Base-by-base conservation (phyloP, 2,888 invertebrate species). In the Phragmatobia fuliginosa region DNA sequence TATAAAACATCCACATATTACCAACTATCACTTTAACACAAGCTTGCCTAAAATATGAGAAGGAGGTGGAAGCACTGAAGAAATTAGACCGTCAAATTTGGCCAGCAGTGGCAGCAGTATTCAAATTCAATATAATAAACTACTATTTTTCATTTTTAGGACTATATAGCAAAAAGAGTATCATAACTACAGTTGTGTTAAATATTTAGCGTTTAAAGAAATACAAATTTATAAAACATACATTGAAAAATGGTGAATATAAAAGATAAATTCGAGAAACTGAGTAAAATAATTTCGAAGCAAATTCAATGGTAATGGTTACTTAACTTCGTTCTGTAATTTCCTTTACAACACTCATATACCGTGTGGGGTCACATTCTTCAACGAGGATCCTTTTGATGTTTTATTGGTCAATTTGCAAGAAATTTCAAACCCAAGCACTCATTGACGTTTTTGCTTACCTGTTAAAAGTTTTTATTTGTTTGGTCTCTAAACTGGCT, bases 341-440 rank as follows among this genome's bases (percentile, higher is more conserved):
- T 67, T 56, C 41, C 11, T 62, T 62, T 58, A 38, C 38, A 62
- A 25, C 62, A 6, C 11, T 36, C 41, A 41, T 25, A 45, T 62
- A 41, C 32, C 38, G 49, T 11, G 59, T 32, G 31, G 25, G n/a
- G 21, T 68, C 32, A 68, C 62, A 68, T 68, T 62, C 62, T 62
- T 68, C 41, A 67, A 36, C 62, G 25, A 52, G 61, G 52, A 67
- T 49, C 41, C 7, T 41, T 58, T 25, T 68, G 58, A 62, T 68
- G 68, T 68, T 68, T 62, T 58, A 41, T 62, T 62, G 41, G 68
- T 62, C 41, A 62, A 58, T 68, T 58, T 68, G 32, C 32, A 32
- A 56, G 56, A 58, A 58, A 56, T 58, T 58, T 38, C 6, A 28
- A 58, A 62, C 52, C 52, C 52, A 62, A 67, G 52, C 31, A 61